These are phyloP conservation scores for Todiramphus chloris DNA, from an alignment of 2,113 vertebrate species.

Conservation along the genomic window DNA sequence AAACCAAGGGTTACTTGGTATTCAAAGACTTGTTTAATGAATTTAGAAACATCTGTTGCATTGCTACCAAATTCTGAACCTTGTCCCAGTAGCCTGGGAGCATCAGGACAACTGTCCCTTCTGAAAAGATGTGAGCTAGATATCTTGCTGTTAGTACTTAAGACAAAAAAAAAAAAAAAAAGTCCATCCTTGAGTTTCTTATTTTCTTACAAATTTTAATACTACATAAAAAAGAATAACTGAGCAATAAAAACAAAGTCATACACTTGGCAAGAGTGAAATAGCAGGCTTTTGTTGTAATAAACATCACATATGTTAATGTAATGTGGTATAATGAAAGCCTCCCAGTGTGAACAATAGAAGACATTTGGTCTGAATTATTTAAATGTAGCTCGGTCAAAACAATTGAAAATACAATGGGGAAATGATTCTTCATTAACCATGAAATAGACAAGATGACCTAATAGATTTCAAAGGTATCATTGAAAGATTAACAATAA, in stretches of 20 bases:
- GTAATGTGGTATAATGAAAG: neutral
- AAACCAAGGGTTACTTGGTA: neutral
- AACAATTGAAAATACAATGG: neutral
- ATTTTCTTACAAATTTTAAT: neutral
- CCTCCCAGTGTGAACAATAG: neutral
- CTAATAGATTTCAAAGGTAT: neutral
- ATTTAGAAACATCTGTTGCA: slow-evolving; percentile 19
- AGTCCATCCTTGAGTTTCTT: neutral
- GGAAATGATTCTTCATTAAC: neutral
- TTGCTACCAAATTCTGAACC: neutral
- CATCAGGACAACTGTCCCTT: neutral
- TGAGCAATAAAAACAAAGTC: neutral
- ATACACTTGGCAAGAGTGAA: neutral
- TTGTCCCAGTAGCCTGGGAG: neutral
- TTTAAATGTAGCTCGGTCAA: neutral
- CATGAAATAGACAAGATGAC: neutral
- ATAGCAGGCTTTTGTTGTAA: neutral
- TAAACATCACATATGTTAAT: neutral
- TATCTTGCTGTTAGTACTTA: neutral
- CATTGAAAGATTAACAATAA: neutral
- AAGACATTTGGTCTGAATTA: neutral
- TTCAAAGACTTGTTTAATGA: neutral
- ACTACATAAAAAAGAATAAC: neutral
- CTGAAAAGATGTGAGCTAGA: neutral
- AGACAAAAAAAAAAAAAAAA: neutral